Base-by-base conservation (phyloP, 2,888 invertebrate species). In the Cosmorhoe ocellata region DNA sequence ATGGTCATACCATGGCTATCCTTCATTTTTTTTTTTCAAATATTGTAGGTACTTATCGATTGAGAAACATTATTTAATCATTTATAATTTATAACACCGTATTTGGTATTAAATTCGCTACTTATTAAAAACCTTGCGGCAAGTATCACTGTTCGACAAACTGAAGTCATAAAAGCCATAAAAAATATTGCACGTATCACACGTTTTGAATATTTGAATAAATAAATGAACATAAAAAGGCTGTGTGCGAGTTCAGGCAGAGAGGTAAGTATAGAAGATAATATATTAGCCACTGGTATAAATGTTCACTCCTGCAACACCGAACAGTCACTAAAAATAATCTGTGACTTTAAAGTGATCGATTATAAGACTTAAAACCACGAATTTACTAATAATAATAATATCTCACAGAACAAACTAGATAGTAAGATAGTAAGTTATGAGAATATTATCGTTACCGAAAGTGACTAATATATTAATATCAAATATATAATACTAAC, bases 171-270 rank as follows among this genome's bases (percentile, higher is more conserved):
- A 81, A 82, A 66, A 74, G 70, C 67, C 69, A 74, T 79, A 78
- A 79, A 83, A 84, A 81, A 84, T 81, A 85, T 81, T 77, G 76
- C 79, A 61, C 69, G 76, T 73, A 76, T 79, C 74, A 66, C 63
- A 63, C 66, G 64, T 69, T 74, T 77, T 78, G 76, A 81, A 83
- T 81, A 81, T 83, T 82, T 81, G 71, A 84, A 86, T 87, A 85
- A 85, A 86, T 84, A 81, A 81, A 79, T 71, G 76, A 76, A 69
- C 77, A 84, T 85, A 87, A 87, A 86, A 84, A 84, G 79, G 76
- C 67, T 69, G 72, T 72, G 67, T 66, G 63, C 63, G 63, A 63
- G 60, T 60, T 59, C 61, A 52, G 39, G 47, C 24, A 30, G 47
- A 14, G 26, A 36, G 37, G n/a, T n/a, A n/a, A n/a, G 42, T 24